These are phyloP conservation scores for Euschistus heros DNA, from an alignment of 1,140 invertebrate genomes.

Conservation along the genomic window DNA sequence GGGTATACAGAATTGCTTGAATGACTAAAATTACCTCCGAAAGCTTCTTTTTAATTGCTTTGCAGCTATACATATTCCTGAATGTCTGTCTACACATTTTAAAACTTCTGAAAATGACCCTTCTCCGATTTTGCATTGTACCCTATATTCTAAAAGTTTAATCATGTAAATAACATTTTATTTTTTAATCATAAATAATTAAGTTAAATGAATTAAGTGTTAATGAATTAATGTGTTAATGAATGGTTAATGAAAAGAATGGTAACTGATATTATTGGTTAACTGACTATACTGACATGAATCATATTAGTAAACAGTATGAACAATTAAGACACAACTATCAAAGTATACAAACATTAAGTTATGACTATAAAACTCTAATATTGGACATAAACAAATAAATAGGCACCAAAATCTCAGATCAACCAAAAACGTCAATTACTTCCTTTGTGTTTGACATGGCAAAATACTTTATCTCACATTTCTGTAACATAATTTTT, in stretches of 20 bases:
- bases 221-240: neutral
- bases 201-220: neutral
- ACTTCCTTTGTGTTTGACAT: too few species aligned
- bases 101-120: constrained; percentile 59
- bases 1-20: neutral
- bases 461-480: too few species aligned
- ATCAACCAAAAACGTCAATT: too few species aligned
- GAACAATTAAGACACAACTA: too few species aligned
- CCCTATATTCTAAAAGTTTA: constrained; percentile 43
- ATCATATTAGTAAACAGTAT: too few species aligned
- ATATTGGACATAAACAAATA: too few species aligned
- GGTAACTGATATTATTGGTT: too few species aligned
- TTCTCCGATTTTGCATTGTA: constrained; percentile 49
- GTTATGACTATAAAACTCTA: too few species aligned
- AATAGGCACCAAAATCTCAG: too few species aligned
- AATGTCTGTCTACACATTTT: constrained; percentile 48
- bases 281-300: too few species aligned
- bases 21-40: constrained; percentile 18
- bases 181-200: neutral
- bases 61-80: constrained; percentile 45
- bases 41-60: constrained; percentile 54
- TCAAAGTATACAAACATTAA: too few species aligned
- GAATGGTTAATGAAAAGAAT: neutral
- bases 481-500: too few species aligned
- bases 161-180: neutral